Percentiles rank a stretch among this genome's conserved stretches.
These are phyloP conservation scores for Drosophila mayaguana DNA, from an alignment of 2,888 invertebrate genomes.

Conservation along the genomic window DNA sequence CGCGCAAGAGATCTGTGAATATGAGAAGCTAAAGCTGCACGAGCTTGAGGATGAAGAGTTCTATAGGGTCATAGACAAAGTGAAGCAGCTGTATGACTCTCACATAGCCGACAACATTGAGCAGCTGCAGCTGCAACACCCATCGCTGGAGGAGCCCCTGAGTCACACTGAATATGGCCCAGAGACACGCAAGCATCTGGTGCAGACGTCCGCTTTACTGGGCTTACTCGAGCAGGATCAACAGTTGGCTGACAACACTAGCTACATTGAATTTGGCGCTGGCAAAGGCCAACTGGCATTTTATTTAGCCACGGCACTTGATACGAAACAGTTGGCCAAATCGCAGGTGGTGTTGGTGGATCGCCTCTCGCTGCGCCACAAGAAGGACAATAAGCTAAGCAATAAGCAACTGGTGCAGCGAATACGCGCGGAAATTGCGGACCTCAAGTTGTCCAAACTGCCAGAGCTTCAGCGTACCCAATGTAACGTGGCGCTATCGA, in stretches of 20 bases:
- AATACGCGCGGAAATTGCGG: conserved; percentile 92
- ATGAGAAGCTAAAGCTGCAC: conserved; percentile 81
- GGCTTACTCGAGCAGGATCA: conserved; percentile 88
- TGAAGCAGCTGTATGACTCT: conserved; percentile 84
- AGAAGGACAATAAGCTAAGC: conserved; percentile 89
- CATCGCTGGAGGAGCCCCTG: conserved; percentile 86
- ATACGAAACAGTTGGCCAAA: conserved; percentile 76
- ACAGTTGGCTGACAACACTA: conserved; percentile 88
- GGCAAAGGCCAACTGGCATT: conserved; percentile 95
- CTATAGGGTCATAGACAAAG: conserved; percentile 84
- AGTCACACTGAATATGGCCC: conserved; percentile 87
- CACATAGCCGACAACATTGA: conserved; percentile 83
- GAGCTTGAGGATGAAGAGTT: conserved; percentile 84
- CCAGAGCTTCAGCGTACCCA: conserved; percentile 83
- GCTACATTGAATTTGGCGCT: conserved; percentile 95
- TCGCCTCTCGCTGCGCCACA: conserved; percentile 92
- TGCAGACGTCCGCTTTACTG: conserved; percentile 92
- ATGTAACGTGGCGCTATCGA: conserved; percentile 91
- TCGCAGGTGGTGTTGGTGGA: conserved; percentile 91
- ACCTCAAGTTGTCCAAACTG: conserved; percentile 88
- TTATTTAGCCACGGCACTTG: conserved; percentile 89
- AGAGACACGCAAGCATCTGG: conserved; percentile 90
- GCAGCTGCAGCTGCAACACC: conserved; percentile 85
- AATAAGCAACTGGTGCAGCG: conserved; percentile 86
- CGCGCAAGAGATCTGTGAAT: conserved; percentile 15